These are phyloP conservation scores for Cryptus viduatorius DNA, from an alignment of 2,888 invertebrate genomes.

Conservation along the genomic window DNA sequence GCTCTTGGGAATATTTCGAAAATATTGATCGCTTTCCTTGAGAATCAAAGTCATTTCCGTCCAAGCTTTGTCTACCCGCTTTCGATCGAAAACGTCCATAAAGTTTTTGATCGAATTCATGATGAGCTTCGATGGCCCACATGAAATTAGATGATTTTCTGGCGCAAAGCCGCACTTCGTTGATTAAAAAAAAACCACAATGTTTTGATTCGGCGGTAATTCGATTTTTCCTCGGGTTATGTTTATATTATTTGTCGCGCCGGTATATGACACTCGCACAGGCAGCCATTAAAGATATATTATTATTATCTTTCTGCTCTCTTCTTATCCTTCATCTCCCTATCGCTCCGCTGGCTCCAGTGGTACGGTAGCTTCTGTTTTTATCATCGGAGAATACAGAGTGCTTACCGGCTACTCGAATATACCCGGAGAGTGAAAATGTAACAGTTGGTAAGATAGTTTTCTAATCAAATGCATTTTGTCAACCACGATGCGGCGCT, in stretches of 20 bases:
- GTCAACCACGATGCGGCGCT: not conserved
- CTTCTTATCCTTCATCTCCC: not conserved
- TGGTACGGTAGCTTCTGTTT: not conserved
- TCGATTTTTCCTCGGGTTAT: conserved; percentile 33
- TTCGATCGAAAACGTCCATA: conserved; percentile 70
- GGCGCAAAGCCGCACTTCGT: not conserved
- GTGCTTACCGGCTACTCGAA: not conserved
- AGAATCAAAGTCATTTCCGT: conserved; percentile 65
- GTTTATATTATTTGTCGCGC: conserved; percentile 16
- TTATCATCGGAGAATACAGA: not conserved
- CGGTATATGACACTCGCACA: not conserved
- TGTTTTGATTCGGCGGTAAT: not conserved
- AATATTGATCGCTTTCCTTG: conserved; percentile 69
- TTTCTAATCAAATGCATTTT: not conserved
- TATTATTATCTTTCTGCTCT: conserved; percentile 3
- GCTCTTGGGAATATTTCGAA: conserved; percentile 71
- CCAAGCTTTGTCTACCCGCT: conserved; percentile 51
- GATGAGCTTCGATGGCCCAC: not conserved
- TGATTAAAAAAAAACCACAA: not conserved
- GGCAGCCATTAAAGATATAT: not conserved
- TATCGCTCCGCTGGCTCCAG: not conserved
- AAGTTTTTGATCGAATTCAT: conserved; percentile 70
- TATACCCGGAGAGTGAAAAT: not conserved
- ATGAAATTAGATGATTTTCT: conserved; percentile 3
- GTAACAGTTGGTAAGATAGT: not conserved